Evolutionary conservation across 2,113 vertebrate genomes (phyloP), one percentile per base, ranked within the genome.

Genomic region (Propithecus coquereli): DNA sequence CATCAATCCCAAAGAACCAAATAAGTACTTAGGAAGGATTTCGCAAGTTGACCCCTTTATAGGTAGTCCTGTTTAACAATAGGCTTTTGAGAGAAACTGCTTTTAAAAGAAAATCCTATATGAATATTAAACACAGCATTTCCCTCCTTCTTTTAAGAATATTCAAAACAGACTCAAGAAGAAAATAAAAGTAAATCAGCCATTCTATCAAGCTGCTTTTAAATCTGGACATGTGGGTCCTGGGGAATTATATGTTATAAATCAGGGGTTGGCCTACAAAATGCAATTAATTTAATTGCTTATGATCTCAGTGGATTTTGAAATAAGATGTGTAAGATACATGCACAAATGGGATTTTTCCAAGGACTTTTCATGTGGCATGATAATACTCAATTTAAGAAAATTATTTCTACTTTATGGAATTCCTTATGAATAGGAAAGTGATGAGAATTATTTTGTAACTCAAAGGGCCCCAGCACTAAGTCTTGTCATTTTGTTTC

Each of bases 201-300:
- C 65, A 87, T 93, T 96, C 93, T 93, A 65, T 96, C 70, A 96
- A 93, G 63, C 59, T 84, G 80, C 59, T 91, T 91, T 97, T 96
- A 74, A 97, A 92, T 92, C 59, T 87, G 61, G 84, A 94, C 93
- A 88, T 65, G 91, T 61, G 88, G 65, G 45, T 97, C 76, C 82
- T 90, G 1, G 94, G 89, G 80, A 94, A 96, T 97, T 96, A 81
- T 32, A 92, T 87, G 40, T 85, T 95, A 90, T 91, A 97, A 95
- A 96, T 43, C 40, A 96, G 54, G 40, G 71, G 23, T 43, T 96
- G 30, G 40, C 32, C 43, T 96, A 94, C 76, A 95, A 97, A 97
- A 95, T 95, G 93, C 90, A 96, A 96, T 97, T 97, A 96, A 92
- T 79, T 95, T 97, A 98, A 96, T 97, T 96, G 94, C 92, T 85